Percentiles rank a stretch among this genome's conserved stretches.
Conservation (phyloP, 2,113 vertebrate species). For the Clarias magur region DNA sequence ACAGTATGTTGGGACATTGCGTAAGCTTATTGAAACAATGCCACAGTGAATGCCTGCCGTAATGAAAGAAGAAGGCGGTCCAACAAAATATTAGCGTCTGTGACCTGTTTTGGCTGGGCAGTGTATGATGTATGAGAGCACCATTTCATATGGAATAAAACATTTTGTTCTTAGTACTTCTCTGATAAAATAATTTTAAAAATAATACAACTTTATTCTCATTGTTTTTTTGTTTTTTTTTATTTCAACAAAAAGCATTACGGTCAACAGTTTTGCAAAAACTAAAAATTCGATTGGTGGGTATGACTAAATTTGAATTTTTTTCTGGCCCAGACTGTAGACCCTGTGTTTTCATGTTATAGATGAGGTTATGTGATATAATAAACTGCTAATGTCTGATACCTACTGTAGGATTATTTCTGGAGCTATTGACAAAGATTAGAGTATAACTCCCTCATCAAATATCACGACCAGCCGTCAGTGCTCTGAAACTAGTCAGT, state of each 20-base stretch:
- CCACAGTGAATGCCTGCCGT: too few species aligned
- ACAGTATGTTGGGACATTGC: too few species aligned
- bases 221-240: neutral
- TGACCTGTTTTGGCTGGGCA: too few species aligned
- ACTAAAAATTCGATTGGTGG: neutral
- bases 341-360: neutral
- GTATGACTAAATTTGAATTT: neutral
- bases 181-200: neutral
- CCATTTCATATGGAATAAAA: too few species aligned
- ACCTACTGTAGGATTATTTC: too few species aligned
- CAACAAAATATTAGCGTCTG: too few species aligned
- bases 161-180: too few species aligned
- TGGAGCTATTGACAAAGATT: neutral
- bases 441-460: too few species aligned
- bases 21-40: too few species aligned
- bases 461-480: neutral
- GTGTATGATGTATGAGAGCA: too few species aligned
- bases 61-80: too few species aligned
- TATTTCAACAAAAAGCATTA: neutral
- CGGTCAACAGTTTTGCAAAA: neutral
- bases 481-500: neutral
- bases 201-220: neutral
- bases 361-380: neutral
- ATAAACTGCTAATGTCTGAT: neutral
- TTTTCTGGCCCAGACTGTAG: neutral